phyloP scores from a whole-genome alignment of 2,888 invertebrate genomes.

The Cantharis flavilabris region DNA sequence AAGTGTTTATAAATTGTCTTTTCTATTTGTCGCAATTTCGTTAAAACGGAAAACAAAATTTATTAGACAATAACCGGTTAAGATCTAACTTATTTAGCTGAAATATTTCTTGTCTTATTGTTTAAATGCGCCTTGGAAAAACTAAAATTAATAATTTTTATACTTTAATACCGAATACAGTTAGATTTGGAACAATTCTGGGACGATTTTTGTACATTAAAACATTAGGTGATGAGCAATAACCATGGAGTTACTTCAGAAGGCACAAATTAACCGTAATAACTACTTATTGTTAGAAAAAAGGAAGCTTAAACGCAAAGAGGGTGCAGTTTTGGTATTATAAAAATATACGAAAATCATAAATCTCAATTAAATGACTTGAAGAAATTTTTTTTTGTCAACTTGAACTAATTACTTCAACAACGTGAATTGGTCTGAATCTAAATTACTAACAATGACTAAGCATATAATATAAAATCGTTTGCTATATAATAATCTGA shows the following conservation, averaged over 20 bases:
- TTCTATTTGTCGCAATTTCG: not conserved
- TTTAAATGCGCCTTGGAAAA: not conserved
- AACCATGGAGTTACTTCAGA: not conserved
- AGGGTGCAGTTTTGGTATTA: not conserved
- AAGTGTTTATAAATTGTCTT: not conserved
- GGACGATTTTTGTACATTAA: not conserved
- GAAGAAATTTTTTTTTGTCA: not conserved
- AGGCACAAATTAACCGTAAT: not conserved
- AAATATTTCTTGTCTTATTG: not conserved
- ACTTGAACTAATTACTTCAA: not conserved
- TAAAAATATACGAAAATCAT: not conserved
- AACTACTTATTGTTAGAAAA: not conserved
- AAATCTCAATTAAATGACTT: not conserved
- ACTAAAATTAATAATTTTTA: not conserved
- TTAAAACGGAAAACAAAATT: not conserved
- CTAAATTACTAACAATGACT: not conserved
- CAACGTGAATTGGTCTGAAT: not conserved
- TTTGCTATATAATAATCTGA: not conserved
- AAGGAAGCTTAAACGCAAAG: not conserved
- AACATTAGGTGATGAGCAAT: not conserved
- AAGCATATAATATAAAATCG: not conserved
- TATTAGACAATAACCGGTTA: not conserved
- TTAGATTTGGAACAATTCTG: not conserved
- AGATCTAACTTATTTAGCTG: not conserved
- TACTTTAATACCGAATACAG: not conserved